Evolutionary conservation across 2,113 vertebrate species (phyloP), one percentile per base, ranked within the genome.

Genomic region (Ceuthmochares aereus): DNA sequence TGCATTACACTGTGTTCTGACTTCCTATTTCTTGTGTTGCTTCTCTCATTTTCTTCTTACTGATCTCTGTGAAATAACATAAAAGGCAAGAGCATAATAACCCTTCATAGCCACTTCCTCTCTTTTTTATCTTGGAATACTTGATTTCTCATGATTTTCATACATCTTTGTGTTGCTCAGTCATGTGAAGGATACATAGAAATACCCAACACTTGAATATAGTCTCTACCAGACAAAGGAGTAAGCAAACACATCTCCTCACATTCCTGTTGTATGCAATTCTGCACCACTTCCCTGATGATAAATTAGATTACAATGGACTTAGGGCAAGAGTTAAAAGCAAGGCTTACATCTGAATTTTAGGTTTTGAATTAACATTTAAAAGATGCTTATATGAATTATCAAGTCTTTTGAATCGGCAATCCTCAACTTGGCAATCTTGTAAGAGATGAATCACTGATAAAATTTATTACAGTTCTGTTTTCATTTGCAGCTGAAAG

Each of bases 1-100:
- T 94, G 40, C 23, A 55, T 63, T 94, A 64, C 42, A 84, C 52
- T 95, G 72, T 79, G 72, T 30, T 97, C 83, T 84, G 62, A 93
- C 83, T 97, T 95, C 52, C 52, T 94, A 93, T 96, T 97, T 76
- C 45, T 94, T 68, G 40, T 70, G 52, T 56, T 72, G n/a, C 56
- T 90, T 7, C 26, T 63, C n/a, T 81, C 10, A 9, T 27, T 84
- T 95, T 68, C 34, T 87, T 43, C n/a, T 56, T 92, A 91, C 66
- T 1, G 0, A 83, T 96, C 89, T 86, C 74, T 94, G 27, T 43
- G 91, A 93, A 82, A 64, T 80, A 87, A 82, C 49, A 66, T 55
- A n/a, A 90, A 80, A 95, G 29, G 9, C 43, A 40, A 91, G 91
- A 90, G 63, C 23, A 11, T 47, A 80, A 77, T 13, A 9, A 83